phyloP scores from a whole-genome alignment of 2,797 vertebrate species.

The Gephyroberyx darwinii region DNA sequence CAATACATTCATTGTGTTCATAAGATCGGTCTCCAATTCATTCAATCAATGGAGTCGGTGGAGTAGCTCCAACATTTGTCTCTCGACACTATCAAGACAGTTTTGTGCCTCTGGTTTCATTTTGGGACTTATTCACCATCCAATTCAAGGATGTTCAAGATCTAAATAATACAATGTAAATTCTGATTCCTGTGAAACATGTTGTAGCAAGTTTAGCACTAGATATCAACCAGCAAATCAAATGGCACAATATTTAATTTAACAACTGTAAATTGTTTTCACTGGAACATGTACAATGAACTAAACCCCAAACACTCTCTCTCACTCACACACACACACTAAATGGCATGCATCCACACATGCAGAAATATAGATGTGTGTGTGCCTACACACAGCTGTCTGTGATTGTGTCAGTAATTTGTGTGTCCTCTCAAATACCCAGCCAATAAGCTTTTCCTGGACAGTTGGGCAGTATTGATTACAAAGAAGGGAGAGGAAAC shows the following conservation, averaged over 20 bases:
- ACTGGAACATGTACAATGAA: neutral
- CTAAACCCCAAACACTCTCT: neutral
- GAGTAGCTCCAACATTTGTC: slow-evolving; percentile 60
- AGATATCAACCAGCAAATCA: slow-evolving; percentile 39
- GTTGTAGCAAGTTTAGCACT: slow-evolving; percentile 1
- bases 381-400: slow-evolving; percentile 30
- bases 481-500: slow-evolving; percentile 46
- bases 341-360: slow-evolving; percentile 4
- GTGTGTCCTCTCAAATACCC: slow-evolving; percentile 38
- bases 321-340: neutral
- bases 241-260: slow-evolving; percentile 24
- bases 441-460: slow-evolving; percentile 61
- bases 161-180: slow-evolving; percentile 15
- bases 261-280: neutral
- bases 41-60: slow-evolving; percentile 64
- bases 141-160: slow-evolving; percentile 38
- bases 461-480: slow-evolving; percentile 62
- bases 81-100: slow-evolving; percentile 61
- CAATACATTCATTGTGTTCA: slow-evolving; percentile 68
- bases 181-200: slow-evolving; percentile 30
- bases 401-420: slow-evolving; percentile 1
- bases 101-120: slow-evolving; percentile 67
- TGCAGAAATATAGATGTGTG: neutral
- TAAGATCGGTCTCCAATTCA: slow-evolving; percentile 53
- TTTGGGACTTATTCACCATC: slow-evolving; percentile 54